Evolutionary conservation across 2,888 invertebrate species (phyloP), one percentile per base, ranked within the genome.

Genomic region (Drosophila kambysellisi): DNA sequence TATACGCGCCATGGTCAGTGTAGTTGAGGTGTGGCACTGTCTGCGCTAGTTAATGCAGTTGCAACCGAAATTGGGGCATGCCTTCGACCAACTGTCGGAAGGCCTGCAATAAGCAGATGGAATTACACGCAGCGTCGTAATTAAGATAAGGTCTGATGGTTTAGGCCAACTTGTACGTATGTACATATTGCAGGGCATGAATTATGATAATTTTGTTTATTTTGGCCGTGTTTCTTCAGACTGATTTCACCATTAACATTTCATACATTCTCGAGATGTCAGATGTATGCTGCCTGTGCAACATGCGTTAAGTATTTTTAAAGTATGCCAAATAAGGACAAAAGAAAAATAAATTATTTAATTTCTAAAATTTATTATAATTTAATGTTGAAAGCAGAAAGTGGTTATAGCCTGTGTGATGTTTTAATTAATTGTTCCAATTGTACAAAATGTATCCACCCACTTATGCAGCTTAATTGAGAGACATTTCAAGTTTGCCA

Each of bases 11-110:
- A 7, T 3, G 5, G 15, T 9, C 2, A 11, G 3, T 4, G 32
- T 32, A 3, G 3, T 33, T 30, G 12, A 20, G 3, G 37, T 6
- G 4, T 11, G 35, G 2, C 57, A 7, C 0, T n/a, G 25, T 7
- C 4, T 61, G 37, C 35, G 57, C 8, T 67, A 61, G 9, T 12
- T 81, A 0, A 35, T 46, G 61, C 30, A 54, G 6, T 30, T 58
- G 8, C 7, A 25, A n/a, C 17, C 32, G 4, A 2, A 30, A 43
- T 43, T 43, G 20, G 20, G 41, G 15, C 15, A 20, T 46, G 20
- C 2, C 20, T 12, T 9, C 17, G 39, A 9, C 9, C 20, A 43
- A 20, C 20, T 20, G 20, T 6, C 12, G 43, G 20, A 12, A 3
- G 43, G 15, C 43, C 11, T 12, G 43, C 3, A 20, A 43, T 12